Evolutionary conservation across 2,888 invertebrate genomes (phyloP).

Genomic region (Orthonevra nobilis): DNA sequence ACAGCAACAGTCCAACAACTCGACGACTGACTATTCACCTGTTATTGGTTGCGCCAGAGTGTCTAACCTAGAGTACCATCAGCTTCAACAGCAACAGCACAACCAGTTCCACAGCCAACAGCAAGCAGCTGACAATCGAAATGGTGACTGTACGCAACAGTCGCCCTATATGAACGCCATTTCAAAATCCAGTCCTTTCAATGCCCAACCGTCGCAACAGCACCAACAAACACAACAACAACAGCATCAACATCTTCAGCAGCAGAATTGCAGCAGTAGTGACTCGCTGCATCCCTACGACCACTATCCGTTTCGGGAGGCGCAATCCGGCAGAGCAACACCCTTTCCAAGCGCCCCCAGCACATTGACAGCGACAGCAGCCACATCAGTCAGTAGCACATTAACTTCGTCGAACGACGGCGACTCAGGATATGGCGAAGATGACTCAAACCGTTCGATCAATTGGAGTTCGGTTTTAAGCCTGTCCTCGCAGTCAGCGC

Average conservation of each 20-base stretch:
- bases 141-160: constrained; percentile 58
- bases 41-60: constrained; percentile 77
- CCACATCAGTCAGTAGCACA: constrained; percentile 49
- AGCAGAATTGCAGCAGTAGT: constrained; percentile 51
- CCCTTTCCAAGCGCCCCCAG: constrained; percentile 82
- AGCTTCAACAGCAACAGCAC: constrained; percentile 73
- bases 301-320: constrained; percentile 79
- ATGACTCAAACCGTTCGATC: constrained; percentile 88
- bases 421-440: constrained; percentile 89
- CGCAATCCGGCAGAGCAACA: constrained; percentile 84
- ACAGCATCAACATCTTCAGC: constrained; percentile 69
- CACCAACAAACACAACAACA: constrained; percentile 75
- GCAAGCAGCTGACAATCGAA: constrained; percentile 58
- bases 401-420: constrained; percentile 81
- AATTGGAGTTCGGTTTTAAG: constrained; percentile 96
- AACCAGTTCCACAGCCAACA: constrained; percentile 74
- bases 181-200: constrained; percentile 55
- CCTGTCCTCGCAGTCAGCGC: constrained; percentile 91
- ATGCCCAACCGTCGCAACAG: constrained; percentile 71
- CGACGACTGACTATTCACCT: constrained; percentile 70
- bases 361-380: constrained; percentile 38
- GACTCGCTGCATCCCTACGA: constrained; percentile 78
- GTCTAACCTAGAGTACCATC: constrained; percentile 77
- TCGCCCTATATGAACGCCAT: constrained; percentile 55
- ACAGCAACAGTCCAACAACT: constrained; percentile 68